Evolutionary conservation across 2,888 invertebrate species (phyloP), one percentile per base, ranked within the genome.

Genomic region (Synanthedon myopaeformis): DNA sequence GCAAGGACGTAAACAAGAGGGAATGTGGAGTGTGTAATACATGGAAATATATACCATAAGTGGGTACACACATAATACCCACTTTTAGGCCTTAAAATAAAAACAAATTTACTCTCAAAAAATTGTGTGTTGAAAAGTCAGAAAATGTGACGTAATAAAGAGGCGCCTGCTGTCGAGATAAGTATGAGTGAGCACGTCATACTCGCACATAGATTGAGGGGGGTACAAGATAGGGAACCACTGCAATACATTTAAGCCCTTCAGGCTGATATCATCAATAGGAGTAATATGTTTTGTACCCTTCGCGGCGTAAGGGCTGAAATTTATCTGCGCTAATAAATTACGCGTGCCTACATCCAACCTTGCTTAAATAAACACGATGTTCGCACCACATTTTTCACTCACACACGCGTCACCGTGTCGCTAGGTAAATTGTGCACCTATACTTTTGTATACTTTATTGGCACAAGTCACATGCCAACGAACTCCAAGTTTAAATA

Each of bases 271-370:
- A 75, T 70, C 73, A 66, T 68, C 74, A 74, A 76, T 75, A 67
- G 64, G 61, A 59, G 71, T 68, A 68, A 71, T 74, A 72, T 67
- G 72, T 70, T 72, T 64, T 59, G 63, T 51, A 51, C 55, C 64
- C 63, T 59, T 62, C 54, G 62, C 59, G 60, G 61, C 65, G 61
- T 72, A 70, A 73, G 72, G 73, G 70, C 70, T 70, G 64, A 72
- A 81, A 81, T 80, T 82, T 82, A 82, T 82, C 75, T 78, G 62
- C 62, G 63, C 76, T 76, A 77, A 81, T 81, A 82, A 80, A 81
- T 81, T 72, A 80, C 74, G 64, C 68, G 50, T 55, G 61, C 71
- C 58, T 62, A 59, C 61, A 64, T 65, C 63, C 67, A 70, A 70
- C 74, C 74, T 72, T 73, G 76, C 74, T 70, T 79, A 77, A 78